phyloP scores from a whole-genome alignment of 2,797 vertebrate genomes.

The Eulemur albifrons region DNA sequence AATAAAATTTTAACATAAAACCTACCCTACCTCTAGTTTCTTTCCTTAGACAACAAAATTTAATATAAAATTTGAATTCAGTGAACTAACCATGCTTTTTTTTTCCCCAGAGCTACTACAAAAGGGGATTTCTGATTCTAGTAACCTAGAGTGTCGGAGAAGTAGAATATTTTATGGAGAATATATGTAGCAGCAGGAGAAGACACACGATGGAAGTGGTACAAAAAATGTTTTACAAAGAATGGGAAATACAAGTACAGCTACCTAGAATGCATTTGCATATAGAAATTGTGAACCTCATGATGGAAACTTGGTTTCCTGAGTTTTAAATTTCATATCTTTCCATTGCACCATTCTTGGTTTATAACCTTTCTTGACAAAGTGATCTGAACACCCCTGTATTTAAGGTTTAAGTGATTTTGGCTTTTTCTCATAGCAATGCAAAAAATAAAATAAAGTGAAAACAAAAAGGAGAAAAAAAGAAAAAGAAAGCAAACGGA shows the following conservation, averaged over 20 bases:
- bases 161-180: not conserved
- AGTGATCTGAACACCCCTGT: not conserved
- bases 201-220: not conserved
- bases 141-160: not conserved
- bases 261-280: not conserved
- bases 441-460: not conserved
- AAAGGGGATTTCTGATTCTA: not conserved
- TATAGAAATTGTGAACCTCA: not conserved
- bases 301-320: not conserved
- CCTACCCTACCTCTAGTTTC: not conserved
- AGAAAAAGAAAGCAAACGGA: not conserved
- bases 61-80: not conserved
- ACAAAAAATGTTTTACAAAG: not conserved
- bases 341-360: not conserved
- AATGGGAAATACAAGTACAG: not conserved
- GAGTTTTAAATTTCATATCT: not conserved
- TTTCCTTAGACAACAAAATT: not conserved
- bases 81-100: not conserved
- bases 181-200: not conserved
- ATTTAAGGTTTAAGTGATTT: not conserved
- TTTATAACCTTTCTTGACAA: not conserved
- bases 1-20: not conserved
- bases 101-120: not conserved
- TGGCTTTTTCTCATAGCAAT: not conserved
- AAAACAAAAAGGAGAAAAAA: not conserved